These are phyloP conservation scores for Argentina silus DNA, from an alignment of 2,797 vertebrate species.

Conservation along the genomic window DNA sequence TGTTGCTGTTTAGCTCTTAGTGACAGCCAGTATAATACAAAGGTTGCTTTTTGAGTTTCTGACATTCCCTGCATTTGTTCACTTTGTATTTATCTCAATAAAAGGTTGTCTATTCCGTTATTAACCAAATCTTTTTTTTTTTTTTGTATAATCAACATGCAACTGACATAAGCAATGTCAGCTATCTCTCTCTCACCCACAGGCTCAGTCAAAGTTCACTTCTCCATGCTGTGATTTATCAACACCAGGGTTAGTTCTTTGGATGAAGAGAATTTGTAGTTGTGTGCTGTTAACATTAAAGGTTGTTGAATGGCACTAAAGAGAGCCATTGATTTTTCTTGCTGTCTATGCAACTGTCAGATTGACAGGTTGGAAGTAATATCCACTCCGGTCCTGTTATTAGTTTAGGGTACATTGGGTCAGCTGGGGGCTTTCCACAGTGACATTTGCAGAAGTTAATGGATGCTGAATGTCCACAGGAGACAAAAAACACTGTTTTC, in stretches of 20 bases:
- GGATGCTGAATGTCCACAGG: not conserved
- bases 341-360: not conserved
- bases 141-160: not conserved
- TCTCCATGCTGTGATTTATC: too few species aligned
- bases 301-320: too few species aligned
- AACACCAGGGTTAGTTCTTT: too few species aligned
- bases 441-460: not conserved
- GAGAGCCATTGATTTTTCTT: not conserved
- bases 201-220: too few species aligned
- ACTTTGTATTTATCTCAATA: slow-evolving; percentile 71
- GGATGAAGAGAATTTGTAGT: too few species aligned
- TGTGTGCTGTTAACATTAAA: too few species aligned
- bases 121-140: slow-evolving; percentile 9
- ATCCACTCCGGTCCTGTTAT: not conserved
- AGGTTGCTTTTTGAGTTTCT: slow-evolving; percentile 18
- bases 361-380: not conserved
- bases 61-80: slow-evolving; percentile 59
- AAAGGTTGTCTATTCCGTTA: slow-evolving; percentile 51
- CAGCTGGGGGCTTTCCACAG: not conserved
- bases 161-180: not conserved
- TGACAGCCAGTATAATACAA: not conserved
- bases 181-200: too few species aligned
- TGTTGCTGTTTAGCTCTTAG: slow-evolving; percentile 10
- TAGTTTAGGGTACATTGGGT: not conserved
- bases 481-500: not conserved